Percentiles rank a stretch among this genome's conserved stretches.
Evolutionary conservation across 2,888 invertebrate genomes (phyloP).

Genomic region (Mechanitis mazaeus): DNA sequence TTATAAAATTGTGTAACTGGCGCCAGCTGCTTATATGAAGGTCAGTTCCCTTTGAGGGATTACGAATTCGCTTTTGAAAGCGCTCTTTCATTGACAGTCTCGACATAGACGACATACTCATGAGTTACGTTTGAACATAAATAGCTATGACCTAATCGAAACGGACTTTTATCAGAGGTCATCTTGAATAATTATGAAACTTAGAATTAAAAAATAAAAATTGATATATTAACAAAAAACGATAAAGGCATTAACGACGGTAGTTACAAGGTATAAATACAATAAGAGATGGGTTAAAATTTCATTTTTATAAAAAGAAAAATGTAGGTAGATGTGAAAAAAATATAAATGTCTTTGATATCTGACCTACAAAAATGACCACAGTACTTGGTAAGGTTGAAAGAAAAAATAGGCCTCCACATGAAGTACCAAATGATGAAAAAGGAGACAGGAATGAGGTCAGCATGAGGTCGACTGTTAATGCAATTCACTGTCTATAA

Average conservation of each 20-base stretch:
- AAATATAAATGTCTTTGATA: too few species aligned
- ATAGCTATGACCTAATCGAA: slow-evolving; percentile 70
- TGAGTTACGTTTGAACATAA: slow-evolving; percentile 53
- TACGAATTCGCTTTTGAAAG: slow-evolving; percentile 43
- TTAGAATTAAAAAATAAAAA: too few species aligned
- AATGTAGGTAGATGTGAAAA: too few species aligned
- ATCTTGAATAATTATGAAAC: slow-evolving; percentile 12
- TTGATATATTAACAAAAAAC: too few species aligned
- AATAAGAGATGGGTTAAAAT: too few species aligned
- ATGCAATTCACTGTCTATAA: not conserved
- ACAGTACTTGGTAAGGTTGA: not conserved
- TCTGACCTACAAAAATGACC: not conserved
- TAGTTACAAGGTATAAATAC: too few species aligned
- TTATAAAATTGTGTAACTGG: slow-evolving; percentile 10
- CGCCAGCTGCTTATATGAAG: slow-evolving; percentile 34
- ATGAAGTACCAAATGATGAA: slow-evolving; percentile 45
- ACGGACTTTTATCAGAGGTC: slow-evolving; percentile 40
- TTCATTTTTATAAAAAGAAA: too few species aligned
- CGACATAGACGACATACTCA: slow-evolving; percentile 33
- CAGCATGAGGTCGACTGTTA: slow-evolving; percentile 44
- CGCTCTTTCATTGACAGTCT: slow-evolving; percentile 56
- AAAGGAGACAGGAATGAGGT: slow-evolving; percentile 66
- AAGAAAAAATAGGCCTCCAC: slow-evolving; percentile 7
- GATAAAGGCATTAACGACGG: too few species aligned
- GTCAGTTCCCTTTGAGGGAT: slow-evolving; percentile 34